Evolutionary conservation across 2,888 invertebrate species (phyloP).

Genomic region (Scaptomyza cyrtandrae): DNA sequence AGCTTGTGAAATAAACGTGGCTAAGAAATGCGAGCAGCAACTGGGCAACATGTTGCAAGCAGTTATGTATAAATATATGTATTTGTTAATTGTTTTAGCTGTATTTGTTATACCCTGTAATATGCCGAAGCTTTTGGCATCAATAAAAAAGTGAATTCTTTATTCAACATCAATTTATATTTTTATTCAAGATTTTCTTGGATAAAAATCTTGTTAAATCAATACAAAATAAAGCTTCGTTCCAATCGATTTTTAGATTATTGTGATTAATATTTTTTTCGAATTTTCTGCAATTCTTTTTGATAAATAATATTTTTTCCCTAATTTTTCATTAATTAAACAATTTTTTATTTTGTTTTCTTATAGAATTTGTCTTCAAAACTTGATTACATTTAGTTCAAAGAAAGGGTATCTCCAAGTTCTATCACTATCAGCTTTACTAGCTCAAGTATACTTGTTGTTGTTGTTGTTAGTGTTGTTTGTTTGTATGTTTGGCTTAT

Average conservation of each 20-base stretch:
- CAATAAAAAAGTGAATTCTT: background rate
- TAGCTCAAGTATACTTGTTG: background rate
- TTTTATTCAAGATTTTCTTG: no score
- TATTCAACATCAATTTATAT: no score
- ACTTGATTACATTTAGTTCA: background rate
- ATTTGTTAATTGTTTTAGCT: slow-evolving; percentile 11
- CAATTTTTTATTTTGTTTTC: no score
- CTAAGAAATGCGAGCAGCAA: slow-evolving; percentile 25
- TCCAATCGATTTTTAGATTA: no score
- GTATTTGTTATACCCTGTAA: slow-evolving; percentile 12
- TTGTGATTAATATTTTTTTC: no score
- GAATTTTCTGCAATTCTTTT: no score
- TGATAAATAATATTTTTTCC: no score
- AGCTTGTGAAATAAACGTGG: slow-evolving; percentile 34
- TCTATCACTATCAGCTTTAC: background rate
- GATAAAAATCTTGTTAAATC: no score
- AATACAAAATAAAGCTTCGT: no score
- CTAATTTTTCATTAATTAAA: no score
- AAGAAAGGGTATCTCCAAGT: slow-evolving; percentile 9
- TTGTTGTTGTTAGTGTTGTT: slow-evolving; percentile 6
- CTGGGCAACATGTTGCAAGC: slow-evolving; percentile 61
- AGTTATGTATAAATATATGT: slow-evolving; percentile 20
- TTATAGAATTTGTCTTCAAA: background rate
- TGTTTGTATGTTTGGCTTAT: slow-evolving; percentile 46
- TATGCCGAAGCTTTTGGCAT: background rate